Evolutionary conservation across 2,113 vertebrate genomes (phyloP), one percentile per base, ranked within the genome.

Genomic region (Lathamus discolor): DNA sequence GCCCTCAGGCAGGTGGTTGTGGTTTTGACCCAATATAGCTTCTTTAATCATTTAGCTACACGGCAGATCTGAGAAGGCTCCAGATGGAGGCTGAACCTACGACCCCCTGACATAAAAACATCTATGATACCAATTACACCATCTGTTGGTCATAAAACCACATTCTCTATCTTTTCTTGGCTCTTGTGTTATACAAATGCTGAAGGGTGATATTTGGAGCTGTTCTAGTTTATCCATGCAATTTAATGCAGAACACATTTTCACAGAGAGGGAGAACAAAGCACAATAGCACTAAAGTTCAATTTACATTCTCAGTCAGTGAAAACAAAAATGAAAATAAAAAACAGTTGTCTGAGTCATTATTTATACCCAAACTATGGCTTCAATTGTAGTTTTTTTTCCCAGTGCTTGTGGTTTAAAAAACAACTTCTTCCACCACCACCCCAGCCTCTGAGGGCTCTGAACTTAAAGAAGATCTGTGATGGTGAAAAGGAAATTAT

Each of bases 201-300:
- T 97, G 96, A 97, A 95, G 97, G 97, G 96, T 97, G 95, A 93
- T 97, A 95, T 93, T 97, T 96, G 96, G 97, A 97, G 92, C 97
- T 83, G 92, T 97, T 97, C 97, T 95, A 90, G 88, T 95, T 97
- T 97, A 96, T 95, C 97, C 90, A 55, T 95, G 83, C 96, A 86
- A 93, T 97, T 96, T 98, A 98, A 98, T 98, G 96, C 92, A 96
- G 95, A 98, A 98, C 98, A 98, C 96, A 98, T 98, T 98, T 98
- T 93, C 94, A 95, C 94, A 93, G 80, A 93, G 93, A 96, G 78
- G 62, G 94, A 98, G 98, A 98, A 98, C 98, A 98, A 98, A 98
- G 98, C 97, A 97, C 97, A 98, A 98, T 97, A 97, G 97, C 94
- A 95, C 96, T 96, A 73, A 96, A 97, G 97, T 97, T 97, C 97